These are phyloP conservation scores for Coptotermes formosanus DNA, from an alignment of 1,140 invertebrate genomes.

Conservation along the genomic window DNA sequence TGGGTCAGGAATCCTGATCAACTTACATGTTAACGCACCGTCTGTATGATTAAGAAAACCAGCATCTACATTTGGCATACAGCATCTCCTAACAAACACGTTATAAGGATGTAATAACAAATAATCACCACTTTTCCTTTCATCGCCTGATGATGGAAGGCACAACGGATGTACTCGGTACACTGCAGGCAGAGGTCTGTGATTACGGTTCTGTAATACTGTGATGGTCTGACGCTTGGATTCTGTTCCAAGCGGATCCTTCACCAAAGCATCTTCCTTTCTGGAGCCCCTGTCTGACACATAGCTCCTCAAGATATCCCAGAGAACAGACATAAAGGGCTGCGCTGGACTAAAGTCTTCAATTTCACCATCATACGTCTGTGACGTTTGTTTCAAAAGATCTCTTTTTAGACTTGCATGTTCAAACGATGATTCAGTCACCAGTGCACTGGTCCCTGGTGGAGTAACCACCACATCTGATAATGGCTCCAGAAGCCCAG, in stretches of 20 bases:
- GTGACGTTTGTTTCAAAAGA: not conserved
- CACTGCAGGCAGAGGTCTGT: not conserved
- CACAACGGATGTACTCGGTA: slow-evolving; percentile 14
- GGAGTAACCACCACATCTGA: slow-evolving; percentile 25
- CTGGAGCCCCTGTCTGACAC: not conserved
- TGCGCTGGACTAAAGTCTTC: not conserved
- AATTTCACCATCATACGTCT: not conserved
- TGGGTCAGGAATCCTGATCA: too few species aligned
- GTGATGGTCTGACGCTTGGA: not conserved
- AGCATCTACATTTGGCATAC: not conserved
- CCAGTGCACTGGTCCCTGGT: not conserved
- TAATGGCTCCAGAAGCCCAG: slow-evolving; percentile 23
- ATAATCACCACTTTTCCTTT: not conserved
- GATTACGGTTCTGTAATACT: not conserved
- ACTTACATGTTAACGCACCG: not conserved
- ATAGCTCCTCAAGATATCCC: not conserved
- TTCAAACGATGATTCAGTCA: not conserved
- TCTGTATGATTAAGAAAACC: too few species aligned
- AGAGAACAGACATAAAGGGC: not conserved
- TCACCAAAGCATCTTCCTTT: not conserved
- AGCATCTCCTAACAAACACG: slow-evolving; percentile 14
- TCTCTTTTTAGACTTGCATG: not conserved
- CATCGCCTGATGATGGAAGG: not conserved
- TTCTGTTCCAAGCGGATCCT: not conserved
- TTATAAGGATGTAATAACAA: slow-evolving; percentile 28